phyloP scores from a whole-genome alignment of 2,113 vertebrate genomes.

The Mobula hypostoma region DNA sequence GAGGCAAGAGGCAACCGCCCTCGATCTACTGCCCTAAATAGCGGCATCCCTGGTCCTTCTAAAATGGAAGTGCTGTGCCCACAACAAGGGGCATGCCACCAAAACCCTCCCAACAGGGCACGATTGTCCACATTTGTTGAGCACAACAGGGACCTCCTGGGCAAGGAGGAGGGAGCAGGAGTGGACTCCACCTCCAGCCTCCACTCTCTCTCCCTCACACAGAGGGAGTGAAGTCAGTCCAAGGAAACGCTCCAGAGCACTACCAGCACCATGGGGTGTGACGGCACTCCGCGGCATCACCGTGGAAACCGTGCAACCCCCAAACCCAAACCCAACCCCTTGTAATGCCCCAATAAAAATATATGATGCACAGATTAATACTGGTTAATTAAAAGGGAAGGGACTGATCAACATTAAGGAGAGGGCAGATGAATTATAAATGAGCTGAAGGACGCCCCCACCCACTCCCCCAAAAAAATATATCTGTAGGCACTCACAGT shows the following conservation, averaged over 20 bases:
- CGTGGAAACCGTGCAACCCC: background rate
- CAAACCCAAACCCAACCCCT: no score
- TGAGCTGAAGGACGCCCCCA: background rate
- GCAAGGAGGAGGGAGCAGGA: background rate
- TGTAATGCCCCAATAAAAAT: no score
- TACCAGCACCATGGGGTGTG: background rate
- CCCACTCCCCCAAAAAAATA: background rate
- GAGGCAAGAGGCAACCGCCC: background rate
- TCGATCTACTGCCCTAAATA: background rate
- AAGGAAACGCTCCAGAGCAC: background rate
- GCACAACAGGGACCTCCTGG: background rate
- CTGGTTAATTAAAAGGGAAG: background rate
- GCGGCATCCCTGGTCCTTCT: background rate
- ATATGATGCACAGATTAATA: background rate
- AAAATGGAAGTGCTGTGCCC: background rate
- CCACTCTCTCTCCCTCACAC: no score
- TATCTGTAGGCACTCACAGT: constrained; percentile 27
- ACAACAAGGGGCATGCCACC: background rate
- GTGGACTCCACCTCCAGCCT: no score
- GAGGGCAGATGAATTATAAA: background rate
- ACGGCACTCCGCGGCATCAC: background rate
- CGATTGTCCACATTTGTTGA: no score
- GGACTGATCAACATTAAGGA: background rate
- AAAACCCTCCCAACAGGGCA: background rate
- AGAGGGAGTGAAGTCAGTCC: no score